Conservation (phyloP, 2,113 vertebrate genomes). For the Myiagra hebetior region DNA sequence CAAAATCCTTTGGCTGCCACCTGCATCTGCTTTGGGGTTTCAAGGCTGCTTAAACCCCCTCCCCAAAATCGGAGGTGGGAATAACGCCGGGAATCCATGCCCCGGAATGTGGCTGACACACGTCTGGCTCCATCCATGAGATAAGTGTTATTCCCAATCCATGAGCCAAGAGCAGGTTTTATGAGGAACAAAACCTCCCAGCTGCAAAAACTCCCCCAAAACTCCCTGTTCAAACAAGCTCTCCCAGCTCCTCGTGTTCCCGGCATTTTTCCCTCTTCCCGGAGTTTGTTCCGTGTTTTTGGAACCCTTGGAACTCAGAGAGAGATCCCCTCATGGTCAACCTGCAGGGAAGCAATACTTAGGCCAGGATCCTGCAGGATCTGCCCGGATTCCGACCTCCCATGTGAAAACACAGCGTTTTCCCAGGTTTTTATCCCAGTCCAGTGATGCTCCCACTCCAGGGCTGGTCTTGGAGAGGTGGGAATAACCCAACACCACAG, state of each 20-base stretch:
- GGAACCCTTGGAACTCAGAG: fast-evolving
- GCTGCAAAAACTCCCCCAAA: neutral
- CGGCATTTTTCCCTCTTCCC: neutral
- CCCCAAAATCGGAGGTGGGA: neutral
- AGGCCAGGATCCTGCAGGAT: fast-evolving
- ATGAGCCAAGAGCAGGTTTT: neutral
- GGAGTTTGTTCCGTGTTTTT: neutral
- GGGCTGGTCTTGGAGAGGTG: neutral
- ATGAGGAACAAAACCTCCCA: neutral
- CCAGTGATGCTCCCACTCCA: fast-evolving
- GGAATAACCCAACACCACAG: neutral
- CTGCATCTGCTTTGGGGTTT: neutral
- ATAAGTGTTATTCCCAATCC: conserved; percentile 15
- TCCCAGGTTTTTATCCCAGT: neutral
- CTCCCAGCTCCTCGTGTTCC: neutral
- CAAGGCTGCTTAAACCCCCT: neutral
- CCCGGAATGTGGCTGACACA: neutral
- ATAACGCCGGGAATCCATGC: neutral
- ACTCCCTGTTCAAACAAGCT: neutral
- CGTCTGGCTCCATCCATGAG: neutral
- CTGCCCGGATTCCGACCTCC: neutral
- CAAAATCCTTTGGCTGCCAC: neutral
- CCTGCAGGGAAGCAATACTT: fast-evolving
- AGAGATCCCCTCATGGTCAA: neutral
- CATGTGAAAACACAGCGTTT: fast-evolving